Evolutionary conservation across 1,140 invertebrate genomes (phyloP).

Genomic region (Diploscapter pachys): DNA sequence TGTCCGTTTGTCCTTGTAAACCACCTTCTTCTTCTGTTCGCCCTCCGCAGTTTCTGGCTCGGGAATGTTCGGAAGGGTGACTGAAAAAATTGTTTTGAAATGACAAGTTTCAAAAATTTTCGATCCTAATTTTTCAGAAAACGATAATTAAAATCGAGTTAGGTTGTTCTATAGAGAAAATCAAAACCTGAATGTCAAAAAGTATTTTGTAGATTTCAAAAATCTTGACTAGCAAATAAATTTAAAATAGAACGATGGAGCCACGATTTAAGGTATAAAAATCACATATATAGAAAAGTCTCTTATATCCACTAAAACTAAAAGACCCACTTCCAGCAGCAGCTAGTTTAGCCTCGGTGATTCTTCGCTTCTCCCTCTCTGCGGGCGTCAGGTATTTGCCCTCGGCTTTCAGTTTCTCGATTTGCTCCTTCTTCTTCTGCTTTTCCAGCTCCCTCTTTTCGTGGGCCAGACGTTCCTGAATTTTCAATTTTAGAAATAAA

Average conservation of each 20-base stretch:
- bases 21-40: conserved; percentile 18
- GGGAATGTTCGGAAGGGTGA: conserved; percentile 12
- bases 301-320: background rate
- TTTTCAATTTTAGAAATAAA: conserved; percentile 66
- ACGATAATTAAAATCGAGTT: no score
- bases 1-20: conserved; percentile 25
- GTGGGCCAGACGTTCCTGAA: conserved; percentile 33
- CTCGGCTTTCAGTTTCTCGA: conserved; percentile 48
- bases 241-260: no score
- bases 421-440: conserved; percentile 20
- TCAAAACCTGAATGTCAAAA: no score
- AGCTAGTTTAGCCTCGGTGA: conserved; percentile 19
- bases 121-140: no score
- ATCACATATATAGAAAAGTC: no score
- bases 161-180: no score
- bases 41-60: background rate
- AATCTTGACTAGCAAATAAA: no score
- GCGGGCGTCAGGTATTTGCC: conserved; percentile 45
- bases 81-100: no score
- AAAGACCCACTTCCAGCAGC: conserved; percentile 18
- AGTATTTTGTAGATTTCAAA: no score
- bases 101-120: no score
- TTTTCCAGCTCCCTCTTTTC: conserved; percentile 28
- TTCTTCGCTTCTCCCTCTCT: conserved; percentile 13
- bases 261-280: no score